Base-by-base conservation (phyloP, 2,888 invertebrate genomes). In the Priocnemis perturbator region DNA sequence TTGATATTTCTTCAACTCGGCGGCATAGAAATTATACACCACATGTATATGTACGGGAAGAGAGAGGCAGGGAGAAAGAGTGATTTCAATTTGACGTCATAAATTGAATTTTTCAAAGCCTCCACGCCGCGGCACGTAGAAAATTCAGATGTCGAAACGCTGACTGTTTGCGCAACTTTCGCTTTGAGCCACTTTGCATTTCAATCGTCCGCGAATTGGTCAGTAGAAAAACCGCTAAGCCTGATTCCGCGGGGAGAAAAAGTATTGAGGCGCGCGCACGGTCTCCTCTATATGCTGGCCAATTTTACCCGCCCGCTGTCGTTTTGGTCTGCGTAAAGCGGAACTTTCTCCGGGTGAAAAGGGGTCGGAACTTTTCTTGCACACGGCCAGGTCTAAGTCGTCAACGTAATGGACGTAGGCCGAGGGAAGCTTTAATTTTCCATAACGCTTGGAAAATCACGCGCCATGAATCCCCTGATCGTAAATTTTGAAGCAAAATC, bases 131-230 rank as follows among this genome's bases (percentile, higher is more conserved):
- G 14, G 37, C 59, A 62, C 58, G 30, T 52, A 58, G 60, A 59
- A 62, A 73, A 67, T 63, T 64, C 37, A 37, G 37, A 37, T 37
- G 37, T 37, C 37, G 37, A 56, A 56, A 56, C n/a, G 30, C 55
- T 30, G 17, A n/a, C 30, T 37, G 37, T 37, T 37, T 37, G 11
- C 37, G 37, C 7, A 37, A 37, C 37, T 37, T 37, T 37, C 37
- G 37, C 37, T 37, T 37, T 37, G 37, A 9, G 37, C 37, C 37
- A 37, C 37, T 37, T 37, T 37, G 37, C 37, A 37, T 37, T 37
- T 37, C 37, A 37, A 37, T 37, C 4, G 37, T 37, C 37, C 37
- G 37, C 37, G 37, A 37, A 37, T 37, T 37, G 37, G 37, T 9
- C 7, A 30, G 26, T n/a, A 56, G 30, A 30, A 19, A 26, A 56